Conservation (phyloP, 2,797 vertebrate species). For the Brachyrhaphis roseni region DNA sequence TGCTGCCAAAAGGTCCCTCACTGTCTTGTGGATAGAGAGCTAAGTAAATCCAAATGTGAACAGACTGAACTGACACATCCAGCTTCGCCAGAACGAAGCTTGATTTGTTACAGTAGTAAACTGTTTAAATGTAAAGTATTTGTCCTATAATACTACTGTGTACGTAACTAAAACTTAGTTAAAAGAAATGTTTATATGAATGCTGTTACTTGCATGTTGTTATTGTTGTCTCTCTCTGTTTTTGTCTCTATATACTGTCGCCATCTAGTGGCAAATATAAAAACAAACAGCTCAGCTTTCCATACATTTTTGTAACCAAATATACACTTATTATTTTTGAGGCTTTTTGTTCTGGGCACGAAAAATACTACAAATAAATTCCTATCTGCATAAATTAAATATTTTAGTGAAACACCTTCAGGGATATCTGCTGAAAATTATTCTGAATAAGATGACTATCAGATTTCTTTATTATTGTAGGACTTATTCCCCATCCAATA, state of each 20-base stretch:
- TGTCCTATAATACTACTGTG: neutral
- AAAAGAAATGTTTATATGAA: neutral
- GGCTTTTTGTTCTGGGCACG: neutral
- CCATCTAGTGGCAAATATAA: constrained; percentile 67
- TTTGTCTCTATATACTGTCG: constrained; percentile 35
- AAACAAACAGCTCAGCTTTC: neutral
- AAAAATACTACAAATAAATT: neutral
- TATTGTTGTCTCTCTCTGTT: neutral
- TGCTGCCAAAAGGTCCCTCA: neutral
- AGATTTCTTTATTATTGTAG: neutral
- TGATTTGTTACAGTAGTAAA: neutral
- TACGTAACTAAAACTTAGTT: neutral
- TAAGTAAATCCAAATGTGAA: constrained; percentile 6
- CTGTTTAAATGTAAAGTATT: neutral
- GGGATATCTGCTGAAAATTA: neutral
- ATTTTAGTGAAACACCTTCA: neutral
- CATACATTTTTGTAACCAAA: neutral
- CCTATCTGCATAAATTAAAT: no score
- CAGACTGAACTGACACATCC: neutral
- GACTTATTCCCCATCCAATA: neutral
- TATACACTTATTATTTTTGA: neutral
- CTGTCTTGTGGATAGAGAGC: neutral
- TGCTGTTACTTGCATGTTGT: neutral
- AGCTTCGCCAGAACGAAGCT: neutral
- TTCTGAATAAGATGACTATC: neutral